Conservation (phyloP, 2,888 invertebrate species). For the Campoplex capitator region DNA sequence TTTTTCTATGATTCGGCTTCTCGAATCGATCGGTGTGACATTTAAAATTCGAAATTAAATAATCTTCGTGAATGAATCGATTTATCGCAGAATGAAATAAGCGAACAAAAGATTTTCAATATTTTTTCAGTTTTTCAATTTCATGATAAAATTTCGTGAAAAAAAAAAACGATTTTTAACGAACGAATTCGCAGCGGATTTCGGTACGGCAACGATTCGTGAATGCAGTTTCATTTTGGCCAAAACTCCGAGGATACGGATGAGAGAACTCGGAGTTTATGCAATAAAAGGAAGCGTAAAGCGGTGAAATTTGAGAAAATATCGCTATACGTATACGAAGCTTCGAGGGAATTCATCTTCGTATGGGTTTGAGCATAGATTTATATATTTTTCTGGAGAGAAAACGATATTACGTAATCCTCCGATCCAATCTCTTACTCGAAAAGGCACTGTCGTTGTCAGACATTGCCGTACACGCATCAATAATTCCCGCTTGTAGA, state of each 20-base stretch:
- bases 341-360: neutral
- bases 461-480: conserved; percentile 16
- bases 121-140: neutral
- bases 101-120: too few relatives aligned
- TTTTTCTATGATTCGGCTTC: neutral
- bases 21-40: neutral
- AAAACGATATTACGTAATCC: conserved; percentile 20
- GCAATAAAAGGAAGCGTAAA: neutral
- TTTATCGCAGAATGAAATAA: too few relatives aligned
- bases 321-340: neutral
- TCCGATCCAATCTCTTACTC: conserved; percentile 4
- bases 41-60: too few relatives aligned
- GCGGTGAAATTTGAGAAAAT: neutral
- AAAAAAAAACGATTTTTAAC: neutral
- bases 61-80: too few relatives aligned
- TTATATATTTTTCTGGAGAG: neutral
- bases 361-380: neutral
- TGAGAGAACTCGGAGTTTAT: neutral
- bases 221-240: neutral
- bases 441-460: conserved; percentile 12
- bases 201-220: neutral
- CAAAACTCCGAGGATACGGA: neutral
- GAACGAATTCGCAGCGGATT: neutral
- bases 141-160: neutral
- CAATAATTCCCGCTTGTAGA: neutral